phyloP scores from a whole-genome alignment of 2,113 vertebrate genomes.

The Suricata suricatta region DNA sequence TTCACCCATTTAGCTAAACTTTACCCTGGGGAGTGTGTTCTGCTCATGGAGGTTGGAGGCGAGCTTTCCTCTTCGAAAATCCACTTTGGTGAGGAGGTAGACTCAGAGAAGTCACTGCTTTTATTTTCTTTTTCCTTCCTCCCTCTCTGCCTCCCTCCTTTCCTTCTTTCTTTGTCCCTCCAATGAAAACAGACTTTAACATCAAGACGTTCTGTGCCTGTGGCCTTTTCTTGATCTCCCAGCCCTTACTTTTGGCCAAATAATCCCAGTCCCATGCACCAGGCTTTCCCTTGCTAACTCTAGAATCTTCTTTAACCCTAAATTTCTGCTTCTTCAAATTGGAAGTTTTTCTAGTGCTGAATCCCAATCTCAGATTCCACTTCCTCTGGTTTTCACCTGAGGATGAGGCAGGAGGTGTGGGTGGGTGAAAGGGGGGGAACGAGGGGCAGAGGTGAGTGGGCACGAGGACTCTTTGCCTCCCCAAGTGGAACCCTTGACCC shows the following conservation, averaged over 20 bases:
- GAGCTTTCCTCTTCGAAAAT: neutral
- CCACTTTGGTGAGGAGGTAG: neutral
- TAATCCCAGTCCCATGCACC: neutral
- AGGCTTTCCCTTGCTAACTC: neutral
- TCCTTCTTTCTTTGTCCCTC: neutral
- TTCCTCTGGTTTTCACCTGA: neutral
- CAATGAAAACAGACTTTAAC: neutral
- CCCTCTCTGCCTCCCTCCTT: neutral
- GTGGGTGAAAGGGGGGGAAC: neutral
- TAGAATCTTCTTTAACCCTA: neutral
- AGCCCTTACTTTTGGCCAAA: neutral
- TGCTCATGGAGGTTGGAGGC: neutral
- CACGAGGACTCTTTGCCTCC: neutral
- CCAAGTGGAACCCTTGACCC: neutral
- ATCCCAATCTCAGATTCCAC: neutral
- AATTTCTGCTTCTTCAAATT: neutral
- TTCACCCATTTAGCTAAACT: neutral
- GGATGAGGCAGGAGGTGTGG: neutral
- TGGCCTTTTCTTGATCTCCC: neutral
- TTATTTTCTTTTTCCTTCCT: neutral
- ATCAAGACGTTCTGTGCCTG: neutral
- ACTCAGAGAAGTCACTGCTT: neutral
- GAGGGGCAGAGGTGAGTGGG: neutral
- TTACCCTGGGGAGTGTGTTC: neutral
- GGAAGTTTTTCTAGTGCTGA: neutral